Evolutionary conservation across 2,797 vertebrate genomes (phyloP).

Genomic region (Cyclura pinguis): DNA sequence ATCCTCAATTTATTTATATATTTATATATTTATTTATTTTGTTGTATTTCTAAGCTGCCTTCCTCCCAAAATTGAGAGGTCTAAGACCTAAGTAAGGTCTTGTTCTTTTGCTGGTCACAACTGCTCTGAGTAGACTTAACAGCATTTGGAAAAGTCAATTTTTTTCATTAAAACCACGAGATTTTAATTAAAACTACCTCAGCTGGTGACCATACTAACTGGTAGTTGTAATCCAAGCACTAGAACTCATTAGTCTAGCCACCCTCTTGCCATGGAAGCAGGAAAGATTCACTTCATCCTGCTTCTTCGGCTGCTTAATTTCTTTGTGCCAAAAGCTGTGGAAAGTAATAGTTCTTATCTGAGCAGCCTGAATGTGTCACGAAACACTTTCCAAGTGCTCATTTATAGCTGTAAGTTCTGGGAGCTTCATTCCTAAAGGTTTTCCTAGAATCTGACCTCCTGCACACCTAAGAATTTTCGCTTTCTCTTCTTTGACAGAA

Average conservation of each 20-base stretch:
- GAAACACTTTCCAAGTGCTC: background rate
- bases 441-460: background rate
- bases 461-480: too few relatives aligned
- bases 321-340: background rate
- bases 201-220: too few relatives aligned
- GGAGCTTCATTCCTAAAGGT: fast-evolving
- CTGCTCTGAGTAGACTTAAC: background rate
- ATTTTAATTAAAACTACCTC: too few relatives aligned
- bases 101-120: background rate
- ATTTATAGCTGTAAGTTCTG: background rate
- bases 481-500: background rate
- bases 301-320: background rate
- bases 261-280: too few relatives aligned
- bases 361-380: background rate
- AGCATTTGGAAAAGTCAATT: background rate
- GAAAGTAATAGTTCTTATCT: background rate
- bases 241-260: background rate
- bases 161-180: too few relatives aligned
- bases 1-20: background rate
- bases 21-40: too few relatives aligned
- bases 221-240: background rate
- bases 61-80: too few relatives aligned
- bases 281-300: fast-evolving
- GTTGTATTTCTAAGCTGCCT: too few relatives aligned
- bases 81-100: too few relatives aligned